Percentiles rank a stretch among this genome's conserved stretches.
Conservation (phyloP, 2,113 vertebrate genomes). For the Anarrhichthys ocellatus region DNA sequence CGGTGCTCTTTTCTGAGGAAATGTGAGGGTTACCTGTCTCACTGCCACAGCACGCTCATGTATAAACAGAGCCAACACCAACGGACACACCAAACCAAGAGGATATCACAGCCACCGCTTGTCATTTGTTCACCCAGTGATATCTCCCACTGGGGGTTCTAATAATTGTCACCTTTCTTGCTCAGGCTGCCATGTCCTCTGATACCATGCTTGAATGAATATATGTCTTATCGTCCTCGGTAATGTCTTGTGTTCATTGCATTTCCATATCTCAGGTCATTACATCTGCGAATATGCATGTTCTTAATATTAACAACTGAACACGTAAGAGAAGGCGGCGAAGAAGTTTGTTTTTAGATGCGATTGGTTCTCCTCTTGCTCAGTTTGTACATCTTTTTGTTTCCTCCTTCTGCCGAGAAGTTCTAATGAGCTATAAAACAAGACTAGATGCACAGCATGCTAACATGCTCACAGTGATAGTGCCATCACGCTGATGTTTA, state of each 20-base stretch:
- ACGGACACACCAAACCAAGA: slow-evolving; percentile 25
- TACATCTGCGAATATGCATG: slow-evolving; percentile 30
- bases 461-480: not conserved
- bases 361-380: not conserved
- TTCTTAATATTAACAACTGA: slow-evolving; percentile 34
- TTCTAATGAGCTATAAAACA: slow-evolving; percentile 3
- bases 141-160: slow-evolving; percentile 40
- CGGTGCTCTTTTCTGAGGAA: slow-evolving; percentile 29
- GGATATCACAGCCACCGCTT: slow-evolving; percentile 42
- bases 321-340: not conserved
- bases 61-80: slow-evolving; percentile 42
- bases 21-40: slow-evolving; percentile 59
- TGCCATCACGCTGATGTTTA: not conserved
- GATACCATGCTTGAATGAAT: slow-evolving; percentile 41
- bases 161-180: slow-evolving; percentile 54
- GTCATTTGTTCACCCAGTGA: slow-evolving; percentile 38
- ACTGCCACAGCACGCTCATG: slow-evolving; percentile 33
- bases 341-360: not conserved
- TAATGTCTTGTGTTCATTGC: slow-evolving; percentile 32
- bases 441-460: not conserved
- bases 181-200: slow-evolving; percentile 37
- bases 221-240: slow-evolving; percentile 30
- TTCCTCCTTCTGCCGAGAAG: not conserved
- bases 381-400: not conserved
- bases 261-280: slow-evolving; percentile 48